Base-by-base conservation (phyloP, 2,113 vertebrate species). In the Amazona vittata region DNA sequence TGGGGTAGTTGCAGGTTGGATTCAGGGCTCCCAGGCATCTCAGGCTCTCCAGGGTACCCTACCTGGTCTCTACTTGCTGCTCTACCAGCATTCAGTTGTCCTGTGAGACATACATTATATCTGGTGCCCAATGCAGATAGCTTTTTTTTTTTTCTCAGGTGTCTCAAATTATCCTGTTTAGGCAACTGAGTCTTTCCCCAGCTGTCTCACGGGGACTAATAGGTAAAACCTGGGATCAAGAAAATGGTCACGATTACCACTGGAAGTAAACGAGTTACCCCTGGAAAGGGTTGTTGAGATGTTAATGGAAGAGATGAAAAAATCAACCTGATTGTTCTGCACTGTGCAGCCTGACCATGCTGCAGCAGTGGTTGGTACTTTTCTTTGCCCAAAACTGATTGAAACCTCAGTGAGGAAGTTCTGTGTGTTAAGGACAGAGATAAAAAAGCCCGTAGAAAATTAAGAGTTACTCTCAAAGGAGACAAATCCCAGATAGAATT, bases 401-500 rank as follows among this genome's bases (percentile, higher is more conserved):
- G 86, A 82, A 95, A 91, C 44, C 89, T 85, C 77, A 28, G 57
- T 24, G 65, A 73, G 70, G 25, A 94, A 84, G 81, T 93, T 75
- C 65, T 89, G 17, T 83, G 11, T 65, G 70, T 41, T 85, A 67
- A 59, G 70, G 81, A 67, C 53, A 82, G 50, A 82, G n/a, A 87
- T 87, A 74, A 94, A 92, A 94, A 90, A 94, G 57, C 74, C 53
- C 49, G 41, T 85, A 65, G 89, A 69, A 91, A 89, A 94, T 89
- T 73, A 67, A 91, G 92, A 79, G 62, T 67, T 59, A 7, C 20
- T 94, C 44, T 74, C 83, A 83, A 88, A 80, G 81, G 52, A 89
- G 63, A 46, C 19, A 91, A 92, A 94, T 86, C 20, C 70, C 70
- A 67, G 85, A 63, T 6, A 91, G 77, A 84, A 87, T 46, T 35